Evolutionary conservation across 2,888 invertebrate genomes (phyloP).

Genomic region (Anodontia alba): DNA sequence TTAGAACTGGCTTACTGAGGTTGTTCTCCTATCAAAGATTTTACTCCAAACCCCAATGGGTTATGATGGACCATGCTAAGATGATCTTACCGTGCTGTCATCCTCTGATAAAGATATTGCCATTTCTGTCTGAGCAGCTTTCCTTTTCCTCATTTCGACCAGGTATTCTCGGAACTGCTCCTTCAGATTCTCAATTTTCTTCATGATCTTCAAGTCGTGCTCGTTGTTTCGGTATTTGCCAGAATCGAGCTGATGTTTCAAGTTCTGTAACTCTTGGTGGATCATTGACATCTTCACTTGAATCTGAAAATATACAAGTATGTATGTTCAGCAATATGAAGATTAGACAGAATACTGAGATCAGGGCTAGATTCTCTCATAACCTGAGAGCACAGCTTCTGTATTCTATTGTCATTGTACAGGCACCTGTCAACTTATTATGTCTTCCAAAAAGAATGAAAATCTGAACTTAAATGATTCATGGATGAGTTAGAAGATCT

Average conservation of each 20-base stretch:
- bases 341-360: too few species aligned
- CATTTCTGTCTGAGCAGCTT: slow-evolving; percentile 75
- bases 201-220: slow-evolving; percentile 76
- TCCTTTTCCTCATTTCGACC: slow-evolving; percentile 78
- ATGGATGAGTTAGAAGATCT: too few species aligned
- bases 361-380: too few species aligned
- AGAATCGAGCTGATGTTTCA: slow-evolving; percentile 79
- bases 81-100: slow-evolving; percentile 55
- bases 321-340: background rate
- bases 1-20: too few species aligned
- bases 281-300: slow-evolving; percentile 80
- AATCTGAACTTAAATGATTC: too few species aligned
- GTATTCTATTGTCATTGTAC: too few species aligned
- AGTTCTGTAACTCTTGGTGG: slow-evolving; percentile 81
- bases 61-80: too few species aligned
- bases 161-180: slow-evolving; percentile 81
- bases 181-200: slow-evolving; percentile 79
- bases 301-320: slow-evolving; percentile 66
- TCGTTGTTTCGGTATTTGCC: slow-evolving; percentile 67
- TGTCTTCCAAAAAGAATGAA: too few species aligned
- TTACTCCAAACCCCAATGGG: too few species aligned
- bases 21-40: too few species aligned
- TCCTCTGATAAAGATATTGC: slow-evolving; percentile 80
- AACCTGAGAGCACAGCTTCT: too few species aligned
- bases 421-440: too few species aligned